Percentiles rank a stretch among this genome's conserved stretches.
phyloP scores from a whole-genome alignment of 2,797 vertebrate species.

The Miichthys miiuy region DNA sequence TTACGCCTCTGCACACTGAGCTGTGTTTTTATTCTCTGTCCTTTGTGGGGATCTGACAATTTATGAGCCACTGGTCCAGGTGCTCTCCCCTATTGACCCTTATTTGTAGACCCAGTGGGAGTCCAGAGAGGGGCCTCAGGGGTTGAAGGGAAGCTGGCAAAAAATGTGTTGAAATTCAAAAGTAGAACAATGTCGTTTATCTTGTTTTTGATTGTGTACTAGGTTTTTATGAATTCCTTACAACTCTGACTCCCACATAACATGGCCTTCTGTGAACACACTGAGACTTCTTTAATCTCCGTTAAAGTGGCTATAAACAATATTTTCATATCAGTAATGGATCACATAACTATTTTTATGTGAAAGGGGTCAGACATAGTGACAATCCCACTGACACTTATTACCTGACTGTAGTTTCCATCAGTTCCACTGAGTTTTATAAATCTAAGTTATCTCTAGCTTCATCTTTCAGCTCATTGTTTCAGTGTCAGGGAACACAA shows the following conservation, averaged over 20 bases:
- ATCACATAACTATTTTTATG: background rate
- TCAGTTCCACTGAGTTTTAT: background rate
- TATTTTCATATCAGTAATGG: background rate
- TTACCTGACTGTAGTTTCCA: background rate
- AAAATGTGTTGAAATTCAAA: slow-evolving; percentile 29
- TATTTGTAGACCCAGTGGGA: slow-evolving; percentile 68
- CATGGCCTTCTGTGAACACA: background rate
- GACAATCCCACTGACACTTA: background rate
- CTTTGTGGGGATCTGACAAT: slow-evolving; percentile 60
- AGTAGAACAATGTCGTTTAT: slow-evolving; percentile 10
- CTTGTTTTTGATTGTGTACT: background rate
- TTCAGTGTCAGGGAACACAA: background rate
- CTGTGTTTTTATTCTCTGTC: slow-evolving; percentile 66
- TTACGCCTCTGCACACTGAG: slow-evolving; percentile 44
- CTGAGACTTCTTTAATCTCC: too few species aligned
- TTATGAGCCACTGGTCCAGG: slow-evolving; percentile 70
- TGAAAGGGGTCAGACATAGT: background rate
- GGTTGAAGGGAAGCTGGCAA: slow-evolving; percentile 22
- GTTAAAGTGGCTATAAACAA: background rate
- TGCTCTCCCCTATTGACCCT: slow-evolving; percentile 70
- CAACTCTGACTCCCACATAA: background rate
- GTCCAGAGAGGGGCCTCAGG: slow-evolving; percentile 22
- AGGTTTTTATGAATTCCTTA: slow-evolving; percentile 13
- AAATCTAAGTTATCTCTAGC: too few species aligned
- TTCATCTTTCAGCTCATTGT: background rate